Evolutionary conservation across 2,113 vertebrate species (phyloP).

Genomic region (Podarcis cretensis): DNA sequence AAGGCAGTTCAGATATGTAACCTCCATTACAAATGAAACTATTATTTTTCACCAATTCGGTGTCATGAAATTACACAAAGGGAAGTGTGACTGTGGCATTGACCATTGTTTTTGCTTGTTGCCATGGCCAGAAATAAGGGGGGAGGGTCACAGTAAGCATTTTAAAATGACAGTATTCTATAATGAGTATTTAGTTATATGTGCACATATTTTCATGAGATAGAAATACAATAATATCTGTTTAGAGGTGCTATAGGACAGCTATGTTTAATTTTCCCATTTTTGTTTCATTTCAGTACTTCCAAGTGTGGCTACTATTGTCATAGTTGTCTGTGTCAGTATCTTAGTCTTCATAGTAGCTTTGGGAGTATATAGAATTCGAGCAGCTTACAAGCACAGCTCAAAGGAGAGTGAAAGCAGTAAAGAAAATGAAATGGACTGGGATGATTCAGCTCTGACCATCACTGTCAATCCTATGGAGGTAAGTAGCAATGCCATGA

Average conservation of each 20-base stretch:
- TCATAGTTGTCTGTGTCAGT: constrained; percentile 88
- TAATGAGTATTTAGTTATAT: not conserved
- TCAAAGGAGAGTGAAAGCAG: constrained; percentile 72
- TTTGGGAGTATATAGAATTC: constrained; percentile 87
- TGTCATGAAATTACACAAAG: not conserved
- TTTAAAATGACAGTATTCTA: not conserved
- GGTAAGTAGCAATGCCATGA: constrained; percentile 70
- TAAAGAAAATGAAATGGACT: constrained; percentile 85
- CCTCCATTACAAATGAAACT: not conserved
- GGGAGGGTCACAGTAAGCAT: not conserved
- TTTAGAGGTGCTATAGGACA: not conserved
- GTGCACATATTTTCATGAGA: not conserved
- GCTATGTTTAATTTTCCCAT: not conserved
- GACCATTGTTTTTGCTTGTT: not conserved
- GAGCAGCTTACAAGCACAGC: constrained; percentile 83
- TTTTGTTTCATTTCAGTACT: constrained; percentile 76
- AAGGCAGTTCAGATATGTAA: not conserved
- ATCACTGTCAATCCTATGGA: constrained; percentile 98
- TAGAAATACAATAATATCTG: not conserved
- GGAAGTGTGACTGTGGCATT: not conserved
- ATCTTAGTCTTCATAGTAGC: constrained; percentile 87
- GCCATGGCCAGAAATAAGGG: not conserved
- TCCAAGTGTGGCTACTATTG: constrained; percentile 86
- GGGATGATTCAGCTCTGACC: constrained; percentile 91
- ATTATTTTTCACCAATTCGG: not conserved